Base-by-base conservation (phyloP, 2,113 vertebrate species). In the Prolemur simus region DNA sequence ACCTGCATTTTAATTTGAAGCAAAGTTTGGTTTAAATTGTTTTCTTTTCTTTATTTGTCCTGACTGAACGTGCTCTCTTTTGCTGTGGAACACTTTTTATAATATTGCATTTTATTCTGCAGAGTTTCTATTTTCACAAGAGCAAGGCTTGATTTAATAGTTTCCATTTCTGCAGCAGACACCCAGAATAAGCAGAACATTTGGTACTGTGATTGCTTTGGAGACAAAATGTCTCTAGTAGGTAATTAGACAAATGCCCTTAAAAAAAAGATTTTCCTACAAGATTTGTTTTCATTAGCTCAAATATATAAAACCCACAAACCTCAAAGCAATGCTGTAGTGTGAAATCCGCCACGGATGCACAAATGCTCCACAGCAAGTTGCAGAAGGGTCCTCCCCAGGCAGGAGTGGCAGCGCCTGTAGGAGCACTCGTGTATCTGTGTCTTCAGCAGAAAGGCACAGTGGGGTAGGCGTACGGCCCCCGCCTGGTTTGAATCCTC, bases 1-100 rank as follows among this genome's bases (percentile, higher is more conserved):
- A 98, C 93, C 69, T 95, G 93, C 93, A 95, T 97, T 97, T 98
- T 98, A 97, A 98, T 98, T 98, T 47, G 97, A 98, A 96, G 89
- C 85, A 96, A 97, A 96, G 96, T 96, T 98, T 93, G 92, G 58
- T 64, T 96, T 47, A 96, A 98, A 97, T 95, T 95, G 69, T 97
- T 98, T 98, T 97, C 95, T 87, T 98, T 97, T 96, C 89, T 96
- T 97, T 96, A 56, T 98, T 96, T 97, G 94, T 63, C 73, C 94
- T 78, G 73, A 97, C 25, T n/a, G 25, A 82, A 94, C 63, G 84
- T 1, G 47, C 80, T 95, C 64, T 2, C 0, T 91, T 81, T 54
- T 87, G 90, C 85, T 9, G 25, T 6, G 96, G 68, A 47, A 52
- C 17, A 54, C 45, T 45, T 86, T 96, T 93, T 95, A 73, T 86